These are phyloP conservation scores for Delia radicum DNA, from an alignment of 1,140 invertebrate species.

Conservation along the genomic window DNA sequence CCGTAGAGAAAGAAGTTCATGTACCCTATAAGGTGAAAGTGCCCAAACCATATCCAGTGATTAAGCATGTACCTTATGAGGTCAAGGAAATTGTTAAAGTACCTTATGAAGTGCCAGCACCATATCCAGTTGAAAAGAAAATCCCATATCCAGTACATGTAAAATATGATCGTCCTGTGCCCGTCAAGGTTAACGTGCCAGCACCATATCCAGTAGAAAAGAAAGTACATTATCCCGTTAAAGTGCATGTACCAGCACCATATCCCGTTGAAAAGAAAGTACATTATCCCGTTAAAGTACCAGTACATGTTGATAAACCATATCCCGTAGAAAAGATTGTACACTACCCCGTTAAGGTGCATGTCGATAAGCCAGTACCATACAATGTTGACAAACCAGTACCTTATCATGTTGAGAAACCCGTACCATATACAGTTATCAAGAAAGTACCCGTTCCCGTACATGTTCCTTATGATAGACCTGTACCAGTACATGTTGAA, in stretches of 20 bases:
- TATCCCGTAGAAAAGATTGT: conserved; percentile 72
- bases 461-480: conserved; percentile 62
- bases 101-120: conserved; percentile 63
- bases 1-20: conserved; percentile 62
- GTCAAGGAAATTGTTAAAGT: conserved; percentile 68
- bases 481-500: conserved; percentile 63
- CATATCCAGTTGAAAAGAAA: conserved; percentile 68
- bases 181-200: conserved; percentile 70
- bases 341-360: conserved; percentile 71
- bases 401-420: conserved; percentile 66
- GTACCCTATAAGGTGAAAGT: conserved; percentile 63
- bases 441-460: conserved; percentile 59
- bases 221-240: conserved; percentile 67
- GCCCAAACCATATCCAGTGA: conserved; percentile 63
- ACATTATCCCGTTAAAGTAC: conserved; percentile 67
- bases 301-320: conserved; percentile 67
- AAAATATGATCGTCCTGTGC: conserved; percentile 64
- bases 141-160: conserved; percentile 65
- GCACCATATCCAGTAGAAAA: conserved; percentile 66
- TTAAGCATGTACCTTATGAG: conserved; percentile 63
- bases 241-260: conserved; percentile 68
- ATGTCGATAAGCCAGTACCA: conserved; percentile 65
- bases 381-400: conserved; percentile 66
- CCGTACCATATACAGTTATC: conserved; percentile 63
- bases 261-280: conserved; percentile 74